A percentile compares a stretch with the other conserved stretches of the same genome.
These are phyloP conservation scores for Stichopus chloronotus DNA, from an alignment of 35 echinoderm and acorn worm genomes.

Conservation along the genomic window DNA sequence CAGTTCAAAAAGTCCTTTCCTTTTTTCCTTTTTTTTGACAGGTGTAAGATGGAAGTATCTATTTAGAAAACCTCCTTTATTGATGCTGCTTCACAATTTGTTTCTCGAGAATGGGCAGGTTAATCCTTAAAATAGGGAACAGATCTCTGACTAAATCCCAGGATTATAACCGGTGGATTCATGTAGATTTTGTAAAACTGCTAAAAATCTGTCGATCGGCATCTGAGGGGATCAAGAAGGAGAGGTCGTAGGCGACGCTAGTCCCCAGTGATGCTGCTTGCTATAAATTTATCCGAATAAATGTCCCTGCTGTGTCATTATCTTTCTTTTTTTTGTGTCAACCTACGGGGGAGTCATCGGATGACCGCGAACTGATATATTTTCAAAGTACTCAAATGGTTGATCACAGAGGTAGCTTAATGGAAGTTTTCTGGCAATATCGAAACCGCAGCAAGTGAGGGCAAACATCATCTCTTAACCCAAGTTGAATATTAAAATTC, in stretches of 20 bases:
- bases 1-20: too few species aligned
- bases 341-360: not conserved
- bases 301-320: not conserved
- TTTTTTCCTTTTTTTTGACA: too few species aligned
- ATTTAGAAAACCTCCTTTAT: too few species aligned
- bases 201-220: not conserved
- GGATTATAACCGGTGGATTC: not conserved
- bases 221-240: not conserved
- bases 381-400: conserved; percentile 3
- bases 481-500: not conserved
- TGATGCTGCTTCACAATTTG: too few species aligned
- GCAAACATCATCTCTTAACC: not conserved
- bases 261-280: not conserved
- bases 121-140: not conserved
- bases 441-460: not conserved
- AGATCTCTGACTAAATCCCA: not conserved
- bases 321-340: not conserved
- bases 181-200: not conserved
- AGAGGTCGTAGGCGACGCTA: not conserved
- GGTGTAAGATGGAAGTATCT: too few species aligned
- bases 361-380: conserved; percentile 6
- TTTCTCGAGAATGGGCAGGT: not conserved
- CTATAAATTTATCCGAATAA: not conserved
- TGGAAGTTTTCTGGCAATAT: not conserved
- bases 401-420: not conserved